These are phyloP conservation scores for Heliconius cydno DNA, from an alignment of 2,888 invertebrate genomes.

Conservation along the genomic window DNA sequence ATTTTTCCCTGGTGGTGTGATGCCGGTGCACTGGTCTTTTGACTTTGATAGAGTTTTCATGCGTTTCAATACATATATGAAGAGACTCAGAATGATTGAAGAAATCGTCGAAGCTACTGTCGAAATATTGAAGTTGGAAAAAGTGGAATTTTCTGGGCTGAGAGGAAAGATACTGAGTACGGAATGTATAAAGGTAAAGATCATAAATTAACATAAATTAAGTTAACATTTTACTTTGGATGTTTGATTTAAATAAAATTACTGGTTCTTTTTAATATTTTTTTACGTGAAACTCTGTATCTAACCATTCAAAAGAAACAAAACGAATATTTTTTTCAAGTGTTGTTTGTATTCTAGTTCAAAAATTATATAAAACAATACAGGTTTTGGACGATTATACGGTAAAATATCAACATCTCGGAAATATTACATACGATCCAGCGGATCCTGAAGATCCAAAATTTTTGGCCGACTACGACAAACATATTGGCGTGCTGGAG, in stretches of 20 bases:
- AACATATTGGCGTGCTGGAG: slow-evolving; percentile 85
- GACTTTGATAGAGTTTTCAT: slow-evolving; percentile 88
- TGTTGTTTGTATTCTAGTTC: too few species aligned
- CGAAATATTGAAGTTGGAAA: slow-evolving; percentile 94
- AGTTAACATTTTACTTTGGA: too few species aligned
- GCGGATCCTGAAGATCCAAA: slow-evolving; percentile 86
- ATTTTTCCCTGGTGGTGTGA: slow-evolving; percentile 81
- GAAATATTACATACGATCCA: slow-evolving; percentile 88
- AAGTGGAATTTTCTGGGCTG: slow-evolving; percentile 89
- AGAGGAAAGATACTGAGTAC: slow-evolving; percentile 84
- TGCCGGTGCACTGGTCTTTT: slow-evolving; percentile 89
- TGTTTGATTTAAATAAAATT: too few species aligned
- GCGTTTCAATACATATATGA: slow-evolving; percentile 85
- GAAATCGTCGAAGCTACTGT: slow-evolving; percentile 88
- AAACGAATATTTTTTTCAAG: too few species aligned
- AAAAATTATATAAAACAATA: slow-evolving; percentile 13
- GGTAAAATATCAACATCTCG: slow-evolving; percentile 62
- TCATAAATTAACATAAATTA: slow-evolving; percentile 6
- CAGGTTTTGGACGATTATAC: slow-evolving; percentile 73
- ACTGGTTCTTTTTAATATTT: too few species aligned
- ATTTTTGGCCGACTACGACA: slow-evolving; percentile 86
- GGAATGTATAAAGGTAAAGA: slow-evolving; percentile 73
- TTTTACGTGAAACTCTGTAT: too few species aligned
- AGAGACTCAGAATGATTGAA: slow-evolving; percentile 86
- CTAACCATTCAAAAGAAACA: too few species aligned